A percentile compares a stretch with the other conserved stretches of the same genome.
Conservation (phyloP, 2,797 vertebrate genomes). For the Phylloscopus collybita region DNA sequence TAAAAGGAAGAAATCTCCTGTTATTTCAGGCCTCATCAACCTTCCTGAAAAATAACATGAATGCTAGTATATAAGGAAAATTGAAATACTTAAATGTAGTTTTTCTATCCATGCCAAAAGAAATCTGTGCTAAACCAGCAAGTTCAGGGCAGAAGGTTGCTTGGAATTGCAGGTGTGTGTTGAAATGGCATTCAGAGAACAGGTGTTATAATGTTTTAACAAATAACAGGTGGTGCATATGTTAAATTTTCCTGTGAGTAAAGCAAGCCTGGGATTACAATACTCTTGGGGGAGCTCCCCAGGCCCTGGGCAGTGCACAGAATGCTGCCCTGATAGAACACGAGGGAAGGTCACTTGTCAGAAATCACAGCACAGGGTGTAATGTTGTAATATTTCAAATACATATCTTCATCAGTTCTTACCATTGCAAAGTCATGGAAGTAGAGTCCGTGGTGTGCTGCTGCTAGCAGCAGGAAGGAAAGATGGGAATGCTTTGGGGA, state of each 20-base stretch:
- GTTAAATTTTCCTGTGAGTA: not conserved
- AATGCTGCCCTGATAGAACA: not conserved
- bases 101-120: not conserved
- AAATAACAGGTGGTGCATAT: not conserved
- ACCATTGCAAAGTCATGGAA: fast-evolving
- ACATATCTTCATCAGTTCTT: not conserved
- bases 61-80: not conserved
- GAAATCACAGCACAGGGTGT: no score
- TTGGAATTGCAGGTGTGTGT: constrained; percentile 10
- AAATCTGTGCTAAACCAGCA: not conserved
- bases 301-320: not conserved
- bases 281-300: not conserved
- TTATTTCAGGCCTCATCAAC: constrained; percentile 39
- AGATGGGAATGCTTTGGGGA: not conserved
- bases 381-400: not conserved
- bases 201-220: not conserved
- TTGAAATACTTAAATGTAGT: not conserved
- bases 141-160: constrained; percentile 34
- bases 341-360: not conserved
- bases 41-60: not conserved
- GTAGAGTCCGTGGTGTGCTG: not conserved
- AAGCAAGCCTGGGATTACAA: not conserved
- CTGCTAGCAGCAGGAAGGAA: not conserved
- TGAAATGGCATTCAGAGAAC: not conserved
- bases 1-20: not conserved